These are phyloP conservation scores for Dufourea novaeangliae DNA, from an alignment of 1,140 invertebrate genomes.

Conservation along the genomic window DNA sequence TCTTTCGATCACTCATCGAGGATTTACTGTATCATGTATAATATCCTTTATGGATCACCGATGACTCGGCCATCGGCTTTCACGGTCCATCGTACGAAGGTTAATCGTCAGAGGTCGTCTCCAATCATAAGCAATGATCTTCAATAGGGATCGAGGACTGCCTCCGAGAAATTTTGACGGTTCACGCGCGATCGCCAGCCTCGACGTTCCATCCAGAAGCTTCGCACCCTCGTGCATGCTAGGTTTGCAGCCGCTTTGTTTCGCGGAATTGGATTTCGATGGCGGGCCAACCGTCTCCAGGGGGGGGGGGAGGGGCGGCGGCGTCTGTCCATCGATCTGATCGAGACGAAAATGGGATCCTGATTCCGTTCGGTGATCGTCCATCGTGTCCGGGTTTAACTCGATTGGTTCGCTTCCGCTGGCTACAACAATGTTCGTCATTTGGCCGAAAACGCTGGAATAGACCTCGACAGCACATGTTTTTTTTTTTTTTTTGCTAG, in stretches of 20 bases:
- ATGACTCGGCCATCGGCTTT: too few species aligned
- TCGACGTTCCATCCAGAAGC: background rate
- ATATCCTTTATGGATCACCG: too few species aligned
- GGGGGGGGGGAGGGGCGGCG: background rate
- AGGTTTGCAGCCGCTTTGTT: background rate
- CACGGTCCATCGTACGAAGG: too few species aligned
- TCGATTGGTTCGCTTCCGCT: background rate
- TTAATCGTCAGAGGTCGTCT: background rate
- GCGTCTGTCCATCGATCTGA: background rate
- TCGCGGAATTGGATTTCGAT: background rate
- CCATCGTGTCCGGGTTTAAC: background rate
- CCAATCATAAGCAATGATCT: background rate
- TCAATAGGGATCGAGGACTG: background rate
- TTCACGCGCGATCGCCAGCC: background rate
- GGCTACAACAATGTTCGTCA: background rate
- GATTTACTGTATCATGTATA: too few species aligned
- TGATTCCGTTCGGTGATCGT: background rate
- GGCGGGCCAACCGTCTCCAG: too few species aligned
- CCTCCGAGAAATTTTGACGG: background rate
- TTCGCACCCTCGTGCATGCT: background rate
- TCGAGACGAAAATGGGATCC: slow-evolving; percentile 1
- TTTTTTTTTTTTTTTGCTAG: too few species aligned
- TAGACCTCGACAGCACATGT: too few species aligned
- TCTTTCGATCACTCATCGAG: too few species aligned
- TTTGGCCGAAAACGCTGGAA: background rate